phyloP scores from a whole-genome alignment of 2,797 vertebrate genomes.

The Apogon hyalosoma region DNA sequence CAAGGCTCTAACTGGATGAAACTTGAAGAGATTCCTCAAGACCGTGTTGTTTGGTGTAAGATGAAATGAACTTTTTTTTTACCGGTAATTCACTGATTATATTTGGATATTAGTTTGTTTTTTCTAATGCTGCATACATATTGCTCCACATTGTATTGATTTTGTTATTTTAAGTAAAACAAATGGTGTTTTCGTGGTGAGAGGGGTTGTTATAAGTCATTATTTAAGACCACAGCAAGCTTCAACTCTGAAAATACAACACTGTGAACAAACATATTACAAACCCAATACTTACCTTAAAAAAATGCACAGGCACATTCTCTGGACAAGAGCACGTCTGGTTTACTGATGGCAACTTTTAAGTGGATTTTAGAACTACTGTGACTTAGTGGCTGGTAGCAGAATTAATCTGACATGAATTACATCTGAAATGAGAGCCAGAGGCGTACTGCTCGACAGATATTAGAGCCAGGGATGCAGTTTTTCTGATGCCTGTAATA shows the following conservation, averaged over 20 bases:
- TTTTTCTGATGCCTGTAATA: slow-evolving; percentile 27
- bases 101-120: slow-evolving; percentile 13
- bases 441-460: slow-evolving; percentile 19
- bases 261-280: background rate
- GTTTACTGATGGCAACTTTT: slow-evolving; percentile 26
- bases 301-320: slow-evolving; percentile 46
- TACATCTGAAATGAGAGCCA: slow-evolving; percentile 49
- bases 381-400: slow-evolving; percentile 36
- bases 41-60: background rate
- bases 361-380: slow-evolving; percentile 47
- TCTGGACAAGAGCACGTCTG: slow-evolving; percentile 3
- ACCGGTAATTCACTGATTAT: background rate
- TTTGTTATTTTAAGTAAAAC: slow-evolving; percentile 9
- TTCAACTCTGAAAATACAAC: slow-evolving; percentile 10
- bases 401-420: slow-evolving; percentile 49
- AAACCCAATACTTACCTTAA: slow-evolving; percentile 9
- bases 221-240: slow-evolving; percentile 3
- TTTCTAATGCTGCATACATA: slow-evolving; percentile 8
- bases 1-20: background rate
- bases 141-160: background rate
- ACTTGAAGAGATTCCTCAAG: background rate
- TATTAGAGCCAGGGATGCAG: slow-evolving; percentile 7
- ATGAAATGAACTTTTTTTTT: background rate
- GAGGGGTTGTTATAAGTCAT: background rate
- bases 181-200: background rate